Evolutionary conservation across 2,888 invertebrate genomes (phyloP).

Genomic region (Griposia aprilina): DNA sequence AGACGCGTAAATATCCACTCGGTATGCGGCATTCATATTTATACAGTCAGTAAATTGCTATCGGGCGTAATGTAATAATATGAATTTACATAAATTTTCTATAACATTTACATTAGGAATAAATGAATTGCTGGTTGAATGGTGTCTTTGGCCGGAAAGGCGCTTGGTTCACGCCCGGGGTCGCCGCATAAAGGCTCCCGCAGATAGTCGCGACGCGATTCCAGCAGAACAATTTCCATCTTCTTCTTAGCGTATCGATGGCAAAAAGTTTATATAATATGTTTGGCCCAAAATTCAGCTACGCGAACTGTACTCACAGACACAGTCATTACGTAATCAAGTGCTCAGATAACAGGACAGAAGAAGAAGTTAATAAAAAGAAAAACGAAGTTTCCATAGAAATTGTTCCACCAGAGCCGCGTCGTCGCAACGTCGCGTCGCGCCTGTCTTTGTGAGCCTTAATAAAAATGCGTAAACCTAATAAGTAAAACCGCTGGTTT

Average conservation of each 20-base stretch:
- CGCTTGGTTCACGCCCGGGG: constrained; percentile 56
- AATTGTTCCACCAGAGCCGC: neutral
- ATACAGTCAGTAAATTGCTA: constrained; percentile 84
- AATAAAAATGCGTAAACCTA: constrained; percentile 57
- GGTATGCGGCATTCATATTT: constrained; percentile 85
- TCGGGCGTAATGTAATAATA: constrained; percentile 87
- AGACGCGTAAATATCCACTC: constrained; percentile 74
- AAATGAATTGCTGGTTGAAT: constrained; percentile 83
- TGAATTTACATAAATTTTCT: constrained; percentile 89
- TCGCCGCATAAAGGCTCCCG: constrained; percentile 10
- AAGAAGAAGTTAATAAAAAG: neutral
- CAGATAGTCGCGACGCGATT: neutral
- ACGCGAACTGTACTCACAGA: neutral
- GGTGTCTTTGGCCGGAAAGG: constrained; percentile 64
- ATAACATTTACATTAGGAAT: constrained; percentile 89
- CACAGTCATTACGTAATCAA: neutral
- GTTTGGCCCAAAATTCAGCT: neutral
- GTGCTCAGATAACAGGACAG: neutral
- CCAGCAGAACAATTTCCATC: neutral
- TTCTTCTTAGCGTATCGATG: neutral
- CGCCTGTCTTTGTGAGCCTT: neutral
- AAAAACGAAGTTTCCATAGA: neutral
- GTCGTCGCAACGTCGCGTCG: neutral
- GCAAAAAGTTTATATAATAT: neutral
- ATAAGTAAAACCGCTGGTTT: constrained; percentile 52